Conservation (phyloP, 2,113 vertebrate species). For the Tylochromis polylepis region DNA sequence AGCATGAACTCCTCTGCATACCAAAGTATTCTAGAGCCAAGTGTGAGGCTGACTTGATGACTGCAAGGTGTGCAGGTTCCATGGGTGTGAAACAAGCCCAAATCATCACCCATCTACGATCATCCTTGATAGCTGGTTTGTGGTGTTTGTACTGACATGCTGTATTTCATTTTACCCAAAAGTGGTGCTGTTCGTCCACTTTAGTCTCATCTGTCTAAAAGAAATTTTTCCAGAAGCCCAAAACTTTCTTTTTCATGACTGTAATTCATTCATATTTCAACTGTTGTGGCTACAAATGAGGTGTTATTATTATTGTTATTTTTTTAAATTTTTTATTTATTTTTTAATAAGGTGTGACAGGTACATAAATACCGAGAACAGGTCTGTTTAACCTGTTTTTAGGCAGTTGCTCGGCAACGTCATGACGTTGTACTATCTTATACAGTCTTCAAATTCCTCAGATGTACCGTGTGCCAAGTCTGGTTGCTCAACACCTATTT, state of each 20-base stretch:
- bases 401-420: background rate
- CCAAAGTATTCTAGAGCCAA: background rate
- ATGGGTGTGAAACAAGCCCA: background rate
- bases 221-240: background rate
- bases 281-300: background rate
- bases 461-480: too few species aligned
- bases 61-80: background rate
- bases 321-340: too few species aligned
- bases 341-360: too few species aligned
- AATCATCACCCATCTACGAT: background rate
- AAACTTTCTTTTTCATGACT: background rate
- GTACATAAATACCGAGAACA: background rate
- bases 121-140: background rate
- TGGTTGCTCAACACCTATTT: too few species aligned
- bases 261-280: background rate
- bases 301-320: background rate
- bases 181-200: background rate
- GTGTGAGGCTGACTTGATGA: background rate
- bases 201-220: background rate
- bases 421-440: background rate
- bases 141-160: background rate
- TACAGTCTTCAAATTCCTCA: background rate
- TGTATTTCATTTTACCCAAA: background rate
- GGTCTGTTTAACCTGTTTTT: background rate
- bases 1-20: background rate